Percentiles rank a stretch among this genome's conserved stretches.
Evolutionary conservation across 2,113 vertebrate species (phyloP).

Genomic region (Lepisosteus osseus): DNA sequence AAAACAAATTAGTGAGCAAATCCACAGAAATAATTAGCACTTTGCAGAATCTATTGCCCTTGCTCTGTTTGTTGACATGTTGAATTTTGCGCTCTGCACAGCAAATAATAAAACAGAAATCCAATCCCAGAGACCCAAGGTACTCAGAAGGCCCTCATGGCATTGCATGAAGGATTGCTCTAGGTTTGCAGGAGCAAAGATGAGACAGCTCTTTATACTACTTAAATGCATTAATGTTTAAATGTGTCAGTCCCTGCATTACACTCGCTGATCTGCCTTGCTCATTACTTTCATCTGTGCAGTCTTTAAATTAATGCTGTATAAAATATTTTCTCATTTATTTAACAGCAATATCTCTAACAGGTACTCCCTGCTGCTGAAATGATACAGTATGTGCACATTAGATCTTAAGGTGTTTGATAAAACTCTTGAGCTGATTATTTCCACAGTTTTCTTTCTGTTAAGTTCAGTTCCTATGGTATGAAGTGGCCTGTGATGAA

Average conservation of each 20-base stretch:
- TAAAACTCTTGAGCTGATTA: too few species aligned
- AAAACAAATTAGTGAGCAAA: conserved; percentile 16
- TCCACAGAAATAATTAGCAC: conserved; percentile 11
- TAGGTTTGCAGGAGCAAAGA: not conserved
- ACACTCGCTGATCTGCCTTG: too few species aligned
- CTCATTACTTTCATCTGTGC: too few species aligned
- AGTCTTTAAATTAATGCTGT: too few species aligned
- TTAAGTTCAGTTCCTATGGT: too few species aligned
- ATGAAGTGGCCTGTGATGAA: too few species aligned
- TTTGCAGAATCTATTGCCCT: conserved; percentile 14
- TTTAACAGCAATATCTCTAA: too few species aligned
- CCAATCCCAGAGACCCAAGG: conserved; percentile 1
- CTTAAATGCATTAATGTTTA: not conserved
- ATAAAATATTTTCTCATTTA: too few species aligned
- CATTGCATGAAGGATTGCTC: not conserved
- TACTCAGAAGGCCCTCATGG: not conserved
- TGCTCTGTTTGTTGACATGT: conserved; percentile 12
- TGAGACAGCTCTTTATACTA: not conserved
- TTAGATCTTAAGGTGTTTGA: too few species aligned
- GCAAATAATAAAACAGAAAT: conserved; percentile 11
- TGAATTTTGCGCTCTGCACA: conserved; percentile 8
- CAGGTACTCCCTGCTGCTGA: too few species aligned
- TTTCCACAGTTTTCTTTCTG: too few species aligned
- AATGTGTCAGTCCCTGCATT: not conserved
- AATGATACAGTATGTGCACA: too few species aligned